These are phyloP conservation scores for Malthinus seriepunctatus DNA, from an alignment of 2,888 invertebrate species.

Conservation along the genomic window DNA sequence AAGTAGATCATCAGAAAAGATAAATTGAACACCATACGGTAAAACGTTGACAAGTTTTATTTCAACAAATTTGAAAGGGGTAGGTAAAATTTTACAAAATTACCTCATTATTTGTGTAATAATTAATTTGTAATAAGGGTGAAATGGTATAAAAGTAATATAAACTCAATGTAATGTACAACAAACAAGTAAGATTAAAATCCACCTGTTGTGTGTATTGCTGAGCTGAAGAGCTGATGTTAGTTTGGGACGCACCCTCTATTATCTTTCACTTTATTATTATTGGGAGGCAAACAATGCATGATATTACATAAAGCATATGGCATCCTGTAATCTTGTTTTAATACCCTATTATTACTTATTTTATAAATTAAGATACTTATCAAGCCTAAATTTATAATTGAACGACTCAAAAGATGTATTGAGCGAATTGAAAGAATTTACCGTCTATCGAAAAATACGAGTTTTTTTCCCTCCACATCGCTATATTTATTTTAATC, in stretches of 20 bases:
- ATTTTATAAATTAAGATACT: conserved; percentile 27
- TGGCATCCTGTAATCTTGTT: conserved; percentile 26
- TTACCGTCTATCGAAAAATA: neutral
- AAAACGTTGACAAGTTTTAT: no score
- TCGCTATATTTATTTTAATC: conserved; percentile 4
- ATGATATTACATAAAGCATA: conserved; percentile 28
- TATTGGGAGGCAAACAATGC: conserved; percentile 33
- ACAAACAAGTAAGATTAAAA: conserved; percentile 13
- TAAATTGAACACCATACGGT: no score
- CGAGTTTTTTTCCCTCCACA: neutral
- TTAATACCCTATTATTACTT: conserved; percentile 25
- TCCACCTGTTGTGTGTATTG: conserved; percentile 20
- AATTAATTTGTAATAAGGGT: no score
- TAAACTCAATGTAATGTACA: conserved; percentile 5
- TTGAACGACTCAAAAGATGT: conserved; percentile 5
- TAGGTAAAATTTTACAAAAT: no score
- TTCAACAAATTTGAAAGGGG: no score
- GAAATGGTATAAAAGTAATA: neutral
- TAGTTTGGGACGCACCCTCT: conserved; percentile 21
- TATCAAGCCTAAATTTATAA: conserved; percentile 17
- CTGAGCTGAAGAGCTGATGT: conserved; percentile 20
- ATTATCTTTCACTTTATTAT: conserved; percentile 29
- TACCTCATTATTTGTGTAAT: no score
- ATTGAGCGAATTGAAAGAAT: conserved; percentile 7
- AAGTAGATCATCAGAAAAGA: no score